Conservation (phyloP, 2,113 vertebrate genomes). For the Sprattus sprattus region DNA sequence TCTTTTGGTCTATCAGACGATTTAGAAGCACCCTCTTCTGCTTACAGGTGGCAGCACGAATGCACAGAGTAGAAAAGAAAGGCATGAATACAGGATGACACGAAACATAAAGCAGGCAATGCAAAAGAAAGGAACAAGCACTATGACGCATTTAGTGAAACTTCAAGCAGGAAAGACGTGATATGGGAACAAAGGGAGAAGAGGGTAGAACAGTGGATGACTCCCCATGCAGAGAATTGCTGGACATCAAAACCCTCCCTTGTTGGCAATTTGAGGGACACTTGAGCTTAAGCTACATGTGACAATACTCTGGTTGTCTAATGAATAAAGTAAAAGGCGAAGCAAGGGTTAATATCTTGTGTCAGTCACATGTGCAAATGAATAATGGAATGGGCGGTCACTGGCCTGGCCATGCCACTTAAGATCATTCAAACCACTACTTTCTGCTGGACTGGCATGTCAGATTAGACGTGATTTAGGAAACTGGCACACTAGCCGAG, state of each 20-base stretch:
- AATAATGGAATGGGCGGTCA: conserved; percentile 51
- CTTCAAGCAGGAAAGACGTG: not conserved
- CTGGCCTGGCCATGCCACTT: conserved; percentile 47
- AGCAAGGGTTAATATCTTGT: conserved; percentile 52
- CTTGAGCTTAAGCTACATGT: conserved; percentile 53
- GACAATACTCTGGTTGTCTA: conserved; percentile 56
- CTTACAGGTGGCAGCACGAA: conserved; percentile 37
- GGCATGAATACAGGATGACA: conserved; percentile 23
- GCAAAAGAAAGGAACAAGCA: conserved; percentile 28
- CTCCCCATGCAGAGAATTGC: not conserved
- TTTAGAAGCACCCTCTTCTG: conserved; percentile 80
- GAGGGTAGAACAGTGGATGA: not conserved
- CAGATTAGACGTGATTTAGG: conserved; percentile 43
- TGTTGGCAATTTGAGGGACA: conserved; percentile 49
- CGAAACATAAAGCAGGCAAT: conserved; percentile 15
- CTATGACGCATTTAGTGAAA: not conserved
- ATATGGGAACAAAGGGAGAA: not conserved
- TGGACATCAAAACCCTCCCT: not conserved
- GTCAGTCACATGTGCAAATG: conserved; percentile 60
- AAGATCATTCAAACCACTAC: conserved; percentile 40
- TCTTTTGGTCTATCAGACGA: conserved; percentile 80
- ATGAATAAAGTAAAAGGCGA: conserved; percentile 62
- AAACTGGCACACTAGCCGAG: conserved; percentile 44
- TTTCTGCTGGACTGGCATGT: conserved; percentile 41
- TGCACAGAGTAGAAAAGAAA: conserved; percentile 4